phyloP scores from a whole-genome alignment of 2,888 invertebrate species.

The Rhyacophila evoluta region DNA sequence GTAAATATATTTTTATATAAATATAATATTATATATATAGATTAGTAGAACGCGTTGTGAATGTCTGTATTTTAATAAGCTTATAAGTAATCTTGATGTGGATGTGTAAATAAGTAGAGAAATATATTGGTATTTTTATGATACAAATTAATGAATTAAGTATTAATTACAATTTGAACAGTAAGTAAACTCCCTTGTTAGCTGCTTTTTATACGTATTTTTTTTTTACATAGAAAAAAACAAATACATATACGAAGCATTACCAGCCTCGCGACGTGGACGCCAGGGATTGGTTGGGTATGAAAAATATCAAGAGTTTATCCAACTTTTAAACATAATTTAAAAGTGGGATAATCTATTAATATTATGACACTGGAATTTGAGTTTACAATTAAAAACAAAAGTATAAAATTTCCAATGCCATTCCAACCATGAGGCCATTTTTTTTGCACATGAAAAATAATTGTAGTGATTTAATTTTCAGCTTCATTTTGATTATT shows the following conservation, averaged over 20 bases:
- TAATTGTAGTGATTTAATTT: too few species aligned
- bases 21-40: too few species aligned
- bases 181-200: neutral
- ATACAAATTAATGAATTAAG: too few species aligned
- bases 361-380: neutral
- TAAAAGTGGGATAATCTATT: neutral
- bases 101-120: neutral
- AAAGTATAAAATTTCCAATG: neutral
- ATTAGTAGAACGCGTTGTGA: too few species aligned
- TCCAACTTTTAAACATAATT: neutral
- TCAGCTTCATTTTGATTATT: too few species aligned
- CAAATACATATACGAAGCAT: neutral
- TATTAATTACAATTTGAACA: neutral
- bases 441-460: neutral
- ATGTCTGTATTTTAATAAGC: too few species aligned
- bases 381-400: neutral
- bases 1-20: neutral
- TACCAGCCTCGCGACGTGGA: conserved; percentile 24
- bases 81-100: too few species aligned
- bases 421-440: neutral
- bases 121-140: neutral
- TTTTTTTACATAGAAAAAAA: neutral
- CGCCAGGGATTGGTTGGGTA: conserved; percentile 10
- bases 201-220: neutral
- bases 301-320: neutral